Base-by-base conservation (phyloP, 2,888 invertebrate genomes). In the Acleris emargana region DNA sequence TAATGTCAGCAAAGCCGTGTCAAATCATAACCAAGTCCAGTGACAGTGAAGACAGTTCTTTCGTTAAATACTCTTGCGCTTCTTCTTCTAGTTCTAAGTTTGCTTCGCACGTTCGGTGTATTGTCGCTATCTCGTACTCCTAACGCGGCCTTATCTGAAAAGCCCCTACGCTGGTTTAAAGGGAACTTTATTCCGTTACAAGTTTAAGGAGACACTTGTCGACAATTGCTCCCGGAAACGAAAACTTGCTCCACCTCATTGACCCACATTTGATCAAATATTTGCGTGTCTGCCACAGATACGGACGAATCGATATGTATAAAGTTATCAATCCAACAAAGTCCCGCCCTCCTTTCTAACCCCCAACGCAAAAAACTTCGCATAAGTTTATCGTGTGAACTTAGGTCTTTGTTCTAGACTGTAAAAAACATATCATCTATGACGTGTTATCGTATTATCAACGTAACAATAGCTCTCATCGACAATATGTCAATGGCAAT, bases 201-300 rank as follows among this genome's bases (percentile, higher is more conserved):
- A 55, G 38, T 55, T 49, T 32, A 38, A 55, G 42, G 42, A 22
- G 42, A 17, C 62, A 54, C 62, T 49, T 55, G 49, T 60, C 52
- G 22, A 16, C 51, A 17, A 42, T 42, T n/a, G 62, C 54, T n/a
- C 22, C 22, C 11, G 28, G 22, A 50, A 16, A 45, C 32, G 53
- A 25, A 28, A 60, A 52, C 28, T 52, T 60, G 45, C 38, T 49
- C 42, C 13, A 16, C 20, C 49, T 61, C 54, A 62, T 62, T 62
- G 62, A 42, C 49, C 54, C 22, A 62, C 9, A 62, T 55, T 55
- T 49, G 61, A 54, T 47, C 49, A 62, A 62, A 53, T 49, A 49
- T 49, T 49, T 49, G 49, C 18, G 6, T 49, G 17, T 49, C 49
- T 20, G 49, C 9, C 49, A 20, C n/a, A 47, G 47, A 47, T 47